Percentiles rank a stretch among this genome's conserved stretches.
Evolutionary conservation across 2,797 vertebrate genomes (phyloP).

Genomic region (Eulemur rubriventer): DNA sequence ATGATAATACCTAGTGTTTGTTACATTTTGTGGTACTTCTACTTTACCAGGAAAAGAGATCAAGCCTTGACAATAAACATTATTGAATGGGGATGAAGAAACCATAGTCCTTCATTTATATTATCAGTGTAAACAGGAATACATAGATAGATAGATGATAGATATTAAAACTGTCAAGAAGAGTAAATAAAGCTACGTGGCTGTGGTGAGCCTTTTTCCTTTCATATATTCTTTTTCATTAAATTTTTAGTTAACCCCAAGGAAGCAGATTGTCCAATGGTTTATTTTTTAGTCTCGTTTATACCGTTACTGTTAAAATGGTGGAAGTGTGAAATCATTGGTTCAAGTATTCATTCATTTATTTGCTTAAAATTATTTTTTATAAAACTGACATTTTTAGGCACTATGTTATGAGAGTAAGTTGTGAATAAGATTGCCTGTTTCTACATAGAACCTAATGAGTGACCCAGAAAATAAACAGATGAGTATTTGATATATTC

Average conservation of each 20-base stretch:
- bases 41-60: slow-evolving; percentile 71
- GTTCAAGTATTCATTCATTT: not conserved
- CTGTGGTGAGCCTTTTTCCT: not conserved
- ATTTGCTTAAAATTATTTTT: not conserved
- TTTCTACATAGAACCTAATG: not conserved
- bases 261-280: not conserved
- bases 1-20: slow-evolving; percentile 70
- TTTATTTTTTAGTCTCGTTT: not conserved
- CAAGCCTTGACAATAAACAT: slow-evolving; percentile 71
- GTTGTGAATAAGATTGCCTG: not conserved
- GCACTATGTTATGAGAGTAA: not conserved
- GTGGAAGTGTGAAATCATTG: not conserved
- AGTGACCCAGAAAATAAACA: not conserved
- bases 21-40: slow-evolving; percentile 61
- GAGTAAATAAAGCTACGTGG: not conserved
- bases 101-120: not conserved
- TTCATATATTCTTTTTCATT: not conserved
- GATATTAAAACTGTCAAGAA: slow-evolving; percentile 8
- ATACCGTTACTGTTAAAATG: not conserved
- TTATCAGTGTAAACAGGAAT: not conserved
- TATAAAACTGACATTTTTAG: not conserved
- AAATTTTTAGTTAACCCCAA: not conserved
- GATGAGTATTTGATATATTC: not conserved
- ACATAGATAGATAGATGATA: not conserved
- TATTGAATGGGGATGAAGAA: not conserved